Conservation (phyloP, 2,797 vertebrate genomes). For the Craterocephalus amniculus region DNA sequence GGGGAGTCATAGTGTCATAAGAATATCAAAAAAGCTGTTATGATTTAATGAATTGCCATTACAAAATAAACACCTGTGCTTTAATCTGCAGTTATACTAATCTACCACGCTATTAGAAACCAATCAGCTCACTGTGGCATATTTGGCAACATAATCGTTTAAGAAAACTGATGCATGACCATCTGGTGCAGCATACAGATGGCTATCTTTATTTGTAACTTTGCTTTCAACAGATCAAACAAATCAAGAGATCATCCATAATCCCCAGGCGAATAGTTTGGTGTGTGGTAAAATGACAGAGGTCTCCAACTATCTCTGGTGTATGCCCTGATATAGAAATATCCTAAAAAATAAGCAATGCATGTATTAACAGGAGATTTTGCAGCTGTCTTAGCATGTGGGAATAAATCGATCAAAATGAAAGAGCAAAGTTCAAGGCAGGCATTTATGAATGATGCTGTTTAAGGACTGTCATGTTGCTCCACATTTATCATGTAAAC, state of each 20-base stretch:
- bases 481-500: not conserved
- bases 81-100: conserved; percentile 43
- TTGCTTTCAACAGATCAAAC: conserved; percentile 27
- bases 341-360: not conserved
- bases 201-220: conserved; percentile 29
- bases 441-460: not conserved
- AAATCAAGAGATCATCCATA: conserved; percentile 22
- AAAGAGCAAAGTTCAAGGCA: not conserved
- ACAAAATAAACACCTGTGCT: conserved; percentile 53
- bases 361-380: not conserved
- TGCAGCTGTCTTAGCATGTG: conserved; percentile 8
- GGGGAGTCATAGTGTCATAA: conserved; percentile 36
- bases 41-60: conserved; percentile 56
- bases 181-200: conserved; percentile 14
- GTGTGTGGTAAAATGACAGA: conserved; percentile 8
- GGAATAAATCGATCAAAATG: conserved; percentile 4
- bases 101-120: conserved; percentile 39
- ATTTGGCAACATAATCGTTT: conserved; percentile 34
- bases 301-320: not conserved
- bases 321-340: not conserved
- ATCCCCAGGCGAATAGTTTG: conserved; percentile 10
- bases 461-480: not conserved
- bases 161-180: conserved; percentile 16
- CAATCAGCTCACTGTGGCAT: conserved; percentile 31
- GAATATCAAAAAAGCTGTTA: conserved; percentile 49